These are phyloP conservation scores for Oscheius sp. DNA, from an alignment of 2,888 invertebrate genomes.

Conservation along the genomic window DNA sequence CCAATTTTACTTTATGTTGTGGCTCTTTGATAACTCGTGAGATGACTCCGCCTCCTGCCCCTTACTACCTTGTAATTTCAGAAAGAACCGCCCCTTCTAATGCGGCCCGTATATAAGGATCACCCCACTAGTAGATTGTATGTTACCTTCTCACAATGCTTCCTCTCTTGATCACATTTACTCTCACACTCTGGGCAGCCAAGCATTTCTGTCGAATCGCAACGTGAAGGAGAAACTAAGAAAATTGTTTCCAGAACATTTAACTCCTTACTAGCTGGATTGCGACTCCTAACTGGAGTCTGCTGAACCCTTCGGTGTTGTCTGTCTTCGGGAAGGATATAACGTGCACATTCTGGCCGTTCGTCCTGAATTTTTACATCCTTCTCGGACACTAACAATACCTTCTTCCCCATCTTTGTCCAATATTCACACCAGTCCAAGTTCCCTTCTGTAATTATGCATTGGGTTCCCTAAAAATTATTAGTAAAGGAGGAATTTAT, in stretches of 20 bases:
- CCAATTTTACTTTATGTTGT: too few species aligned
- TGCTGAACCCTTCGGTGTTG: not conserved
- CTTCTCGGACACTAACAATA: too few species aligned
- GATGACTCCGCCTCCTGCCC: slow-evolving; percentile 2
- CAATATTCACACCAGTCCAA: slow-evolving; percentile 56
- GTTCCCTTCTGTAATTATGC: not conserved
- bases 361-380: not conserved
- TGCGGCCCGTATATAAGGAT: not conserved
- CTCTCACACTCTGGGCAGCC: slow-evolving; percentile 15
- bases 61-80: slow-evolving; percentile 7
- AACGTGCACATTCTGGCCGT: slow-evolving; percentile 15
- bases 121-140: not conserved
- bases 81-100: slow-evolving; percentile 22
- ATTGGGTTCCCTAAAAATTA: slow-evolving; percentile 3
- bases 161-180: not conserved
- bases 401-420: slow-evolving; percentile 47
- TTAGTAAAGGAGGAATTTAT: not conserved
- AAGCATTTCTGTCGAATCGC: slow-evolving; percentile 19
- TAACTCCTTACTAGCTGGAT: not conserved
- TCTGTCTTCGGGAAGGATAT: slow-evolving; percentile 1
- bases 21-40: too few species aligned
- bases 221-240: not conserved
- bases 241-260: not conserved
- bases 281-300: slow-evolving; percentile 5
- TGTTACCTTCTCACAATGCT: slow-evolving; percentile 23